Evolutionary conservation across 1,140 invertebrate species (phyloP).

Genomic region (Drosophila kohkoa): DNA sequence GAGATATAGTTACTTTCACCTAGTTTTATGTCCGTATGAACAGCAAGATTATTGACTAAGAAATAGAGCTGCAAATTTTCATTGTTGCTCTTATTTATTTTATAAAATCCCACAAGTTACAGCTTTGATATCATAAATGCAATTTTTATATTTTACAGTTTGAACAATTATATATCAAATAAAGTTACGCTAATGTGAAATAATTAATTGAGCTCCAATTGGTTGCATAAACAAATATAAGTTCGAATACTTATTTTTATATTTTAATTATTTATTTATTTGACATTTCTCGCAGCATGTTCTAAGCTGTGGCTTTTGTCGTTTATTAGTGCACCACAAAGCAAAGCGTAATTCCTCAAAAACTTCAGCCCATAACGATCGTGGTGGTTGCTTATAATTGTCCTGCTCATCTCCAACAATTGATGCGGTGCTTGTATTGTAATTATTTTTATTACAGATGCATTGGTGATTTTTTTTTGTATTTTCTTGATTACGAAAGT

Average conservation of each 20-base stretch:
- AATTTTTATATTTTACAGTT: no score
- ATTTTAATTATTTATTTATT: neutral
- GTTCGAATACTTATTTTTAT: neutral
- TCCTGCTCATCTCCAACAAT: neutral
- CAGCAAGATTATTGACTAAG: no score
- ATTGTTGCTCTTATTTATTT: no score
- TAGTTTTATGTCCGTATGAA: no score
- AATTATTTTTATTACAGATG: constrained; percentile 1
- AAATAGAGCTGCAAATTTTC: no score
- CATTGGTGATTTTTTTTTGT: neutral
- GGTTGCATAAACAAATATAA: no score
- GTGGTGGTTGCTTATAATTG: constrained; percentile 83
- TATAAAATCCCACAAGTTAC: no score
- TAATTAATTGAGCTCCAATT: no score
- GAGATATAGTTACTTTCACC: no score
- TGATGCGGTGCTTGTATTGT: neutral
- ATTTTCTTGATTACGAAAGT: constrained; percentile 87
- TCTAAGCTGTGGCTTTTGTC: constrained; percentile 91
- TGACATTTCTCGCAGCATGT: constrained; percentile 89
- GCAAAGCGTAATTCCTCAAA: constrained; percentile 95
- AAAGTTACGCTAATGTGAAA: no score
- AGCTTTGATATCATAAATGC: no score
- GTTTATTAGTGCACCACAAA: constrained; percentile 91
- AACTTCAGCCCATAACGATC: constrained; percentile 89
- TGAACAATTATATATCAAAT: no score